Conservation (phyloP, 1,140 invertebrate genomes). For the Mya arenaria region DNA sequence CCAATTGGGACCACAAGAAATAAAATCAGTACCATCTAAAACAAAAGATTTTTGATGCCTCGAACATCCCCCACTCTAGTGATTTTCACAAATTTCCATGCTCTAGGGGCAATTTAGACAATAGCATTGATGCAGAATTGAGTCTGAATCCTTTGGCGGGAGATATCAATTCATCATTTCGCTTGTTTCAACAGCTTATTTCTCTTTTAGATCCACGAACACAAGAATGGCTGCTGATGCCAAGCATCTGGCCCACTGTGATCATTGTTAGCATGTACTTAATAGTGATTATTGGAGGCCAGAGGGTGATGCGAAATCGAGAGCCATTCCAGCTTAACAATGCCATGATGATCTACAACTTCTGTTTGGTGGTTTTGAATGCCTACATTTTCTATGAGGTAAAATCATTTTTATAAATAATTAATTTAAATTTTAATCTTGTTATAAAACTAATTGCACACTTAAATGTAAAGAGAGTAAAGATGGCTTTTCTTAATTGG, state of each 20-base stretch:
- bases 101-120: background rate
- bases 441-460: no score
- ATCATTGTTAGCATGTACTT: conserved; percentile 78
- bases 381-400: conserved; percentile 85
- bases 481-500: no score
- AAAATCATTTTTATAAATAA: no score
- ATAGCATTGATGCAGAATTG: background rate
- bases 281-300: conserved; percentile 84
- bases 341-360: conserved; percentile 91
- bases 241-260: conserved; percentile 80
- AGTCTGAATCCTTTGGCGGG: no score
- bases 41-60: no score
- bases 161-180: no score
- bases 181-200: background rate
- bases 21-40: no score
- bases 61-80: no score
- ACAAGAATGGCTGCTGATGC: conserved; percentile 81
- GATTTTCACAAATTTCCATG: background rate
- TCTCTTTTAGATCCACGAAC: conserved; percentile 80
- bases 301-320: conserved; percentile 92
- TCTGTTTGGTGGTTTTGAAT: conserved; percentile 92
- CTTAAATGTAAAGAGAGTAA: no score
- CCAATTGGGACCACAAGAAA: no score
- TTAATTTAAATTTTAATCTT: no score
- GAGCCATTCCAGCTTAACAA: conserved; percentile 91